phyloP scores from a whole-genome alignment of 2,888 invertebrate species.

The Nomada ferruginata region DNA sequence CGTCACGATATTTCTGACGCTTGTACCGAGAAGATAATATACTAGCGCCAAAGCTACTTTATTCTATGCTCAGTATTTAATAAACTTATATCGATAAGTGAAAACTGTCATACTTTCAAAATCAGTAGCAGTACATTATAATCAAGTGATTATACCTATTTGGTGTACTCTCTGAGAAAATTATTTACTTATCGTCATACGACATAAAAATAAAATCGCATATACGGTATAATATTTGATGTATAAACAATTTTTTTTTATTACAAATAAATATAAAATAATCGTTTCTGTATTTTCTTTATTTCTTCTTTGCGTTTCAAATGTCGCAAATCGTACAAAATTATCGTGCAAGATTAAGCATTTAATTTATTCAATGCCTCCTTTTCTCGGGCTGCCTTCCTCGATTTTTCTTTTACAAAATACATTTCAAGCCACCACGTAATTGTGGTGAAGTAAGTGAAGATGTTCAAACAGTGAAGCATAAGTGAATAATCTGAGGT shows the following conservation, averaged over 20 bases:
- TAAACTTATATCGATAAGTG: background rate
- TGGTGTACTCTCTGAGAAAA: background rate
- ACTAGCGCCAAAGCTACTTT: background rate
- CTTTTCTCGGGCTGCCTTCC: background rate
- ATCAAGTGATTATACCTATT: too few relatives aligned
- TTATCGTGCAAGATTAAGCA: background rate
- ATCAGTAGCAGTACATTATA: too few relatives aligned
- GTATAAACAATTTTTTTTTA: background rate
- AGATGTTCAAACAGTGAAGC: constrained; percentile 88
- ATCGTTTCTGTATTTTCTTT: background rate
- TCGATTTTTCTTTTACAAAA: constrained; percentile 56
- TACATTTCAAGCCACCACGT: constrained; percentile 88
- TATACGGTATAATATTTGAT: too few relatives aligned
- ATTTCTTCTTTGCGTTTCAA: background rate
- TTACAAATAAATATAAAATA: constrained; percentile 8
- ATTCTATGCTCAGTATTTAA: background rate
- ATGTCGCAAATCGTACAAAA: background rate
- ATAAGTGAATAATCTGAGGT: constrained; percentile 87
- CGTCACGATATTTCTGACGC: too few relatives aligned
- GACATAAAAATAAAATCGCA: too few relatives aligned
- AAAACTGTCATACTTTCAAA: too few relatives aligned
- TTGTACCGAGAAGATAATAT: background rate
- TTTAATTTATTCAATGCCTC: background rate
- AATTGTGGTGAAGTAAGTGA: constrained; percentile 87
- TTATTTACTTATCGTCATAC: background rate